Base-by-base conservation (phyloP, 2,797 vertebrate species). In the Nyctalus aviator region DNA sequence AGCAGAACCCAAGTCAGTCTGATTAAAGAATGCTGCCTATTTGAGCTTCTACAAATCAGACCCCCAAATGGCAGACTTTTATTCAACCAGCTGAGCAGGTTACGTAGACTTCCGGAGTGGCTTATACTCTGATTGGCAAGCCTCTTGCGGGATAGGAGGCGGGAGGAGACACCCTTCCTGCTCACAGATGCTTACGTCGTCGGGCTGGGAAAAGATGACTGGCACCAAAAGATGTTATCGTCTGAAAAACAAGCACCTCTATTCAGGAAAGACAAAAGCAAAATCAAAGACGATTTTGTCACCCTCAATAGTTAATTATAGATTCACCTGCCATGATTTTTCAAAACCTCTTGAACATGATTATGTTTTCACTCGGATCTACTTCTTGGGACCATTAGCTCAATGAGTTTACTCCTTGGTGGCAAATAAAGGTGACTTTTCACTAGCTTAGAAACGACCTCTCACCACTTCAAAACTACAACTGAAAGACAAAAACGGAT, bases 361-460 rank as follows among this genome's bases (percentile, higher is more conserved):
- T 82, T 55, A 32, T n/a, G 46, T 72, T 48, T 71, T 68, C 14
- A 89, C 30, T 76, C 73, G 71, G 75, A 90, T 79, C 30, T 62
- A 72, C 30, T 35, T 86, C 35, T 37, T 25, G 53, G n/a, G 59
- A 77, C 48, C 73, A 84, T 35, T n/a, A 86, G 48, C 32, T 89
- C 77, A 86, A 23, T 13, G 8, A 86, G n/a, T 69, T 48, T 64
- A 48, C 25, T 71, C 48, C 75, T 72, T 48, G 8, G 10, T 46
- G 62, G 62, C 48, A 91, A 62, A 88, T 32, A 69, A 81, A 88
- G 50, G 73, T 27, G 44, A 88, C 76, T 85, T 92, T 81, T 88
- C 84, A 62, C 35, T 62, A 71, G 35, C 50, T 93, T 57, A 17
- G 18, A 91, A 57, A 68, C 5, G 5, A 78, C 57, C 48, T 94